Base-by-base conservation (phyloP, 2,888 invertebrate genomes). In the Dicyrtomina minuta region DNA sequence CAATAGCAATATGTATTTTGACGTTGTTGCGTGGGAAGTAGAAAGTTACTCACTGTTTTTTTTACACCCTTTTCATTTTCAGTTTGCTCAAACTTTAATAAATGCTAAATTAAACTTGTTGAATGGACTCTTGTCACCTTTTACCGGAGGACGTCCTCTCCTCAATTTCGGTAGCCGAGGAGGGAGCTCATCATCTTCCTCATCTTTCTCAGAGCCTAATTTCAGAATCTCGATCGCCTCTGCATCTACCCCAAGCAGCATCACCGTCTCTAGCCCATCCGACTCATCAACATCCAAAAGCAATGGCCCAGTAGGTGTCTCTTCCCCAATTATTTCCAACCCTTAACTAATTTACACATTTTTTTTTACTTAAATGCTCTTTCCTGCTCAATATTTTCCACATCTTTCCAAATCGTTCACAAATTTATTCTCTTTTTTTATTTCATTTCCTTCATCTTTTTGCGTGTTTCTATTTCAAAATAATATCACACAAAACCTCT, bases 21-120 rank as follows among this genome's bases (percentile, higher is more conserved):
- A 43, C 13, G 33, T 33, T 33, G 33, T 3, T 33, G 3, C 33
- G n/a, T n/a, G n/a, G n/a, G n/a, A n/a, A n/a, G n/a, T n/a, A n/a
- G n/a, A n/a, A 33, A 33, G 33, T 33, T 33, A 33, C 33, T 68
- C 26, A 22, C 27, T 62, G 33, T 58, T 60, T 61, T 15, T n/a
- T n/a, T n/a, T 10, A 8, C 6, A 59, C 12, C 12, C 26, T 33
- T 59, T 59, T 59, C 27, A 59, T 4, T 43, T 58, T 15, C 68
- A 78, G 78, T 74, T 78, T 74, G 78, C 78, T 69, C 75, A 75
- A 74, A 76, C 78, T 13, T 69, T 77, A 46, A 74, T 78, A 71
- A 78, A 77, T 69, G 74, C 78, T 17, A 78, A 78, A 66, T 68
- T 78, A 66, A 78, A 78, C 71, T 75, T 78, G 66, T 72, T 78